These are phyloP conservation scores for Hybos culiciformis DNA, from an alignment of 2,888 invertebrate genomes.

Conservation along the genomic window DNA sequence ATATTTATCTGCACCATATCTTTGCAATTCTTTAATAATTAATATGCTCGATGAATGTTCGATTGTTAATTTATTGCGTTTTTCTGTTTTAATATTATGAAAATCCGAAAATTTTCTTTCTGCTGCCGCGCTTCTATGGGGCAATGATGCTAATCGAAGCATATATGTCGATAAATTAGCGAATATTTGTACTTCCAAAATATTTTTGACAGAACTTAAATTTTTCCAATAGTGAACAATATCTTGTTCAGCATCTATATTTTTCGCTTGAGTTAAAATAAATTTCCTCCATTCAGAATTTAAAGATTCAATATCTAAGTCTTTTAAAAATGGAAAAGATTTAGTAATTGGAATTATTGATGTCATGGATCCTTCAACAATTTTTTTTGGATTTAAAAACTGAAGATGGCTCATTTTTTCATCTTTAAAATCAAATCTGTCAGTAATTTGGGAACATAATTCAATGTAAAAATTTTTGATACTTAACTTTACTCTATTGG, in stretches of 20 bases:
- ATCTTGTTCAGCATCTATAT: background rate
- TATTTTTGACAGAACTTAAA: background rate
- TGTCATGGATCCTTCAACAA: background rate
- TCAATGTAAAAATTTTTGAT: too few relatives aligned
- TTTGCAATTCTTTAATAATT: too few relatives aligned
- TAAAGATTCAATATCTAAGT: constrained; percentile 1
- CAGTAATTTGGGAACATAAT: too few relatives aligned
- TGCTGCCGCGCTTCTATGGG: constrained; percentile 7
- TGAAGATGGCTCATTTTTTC: constrained; percentile 3
- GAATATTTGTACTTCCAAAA: constrained; percentile 5
- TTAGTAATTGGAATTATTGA: constrained; percentile 4
- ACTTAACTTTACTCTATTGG: too few relatives aligned
- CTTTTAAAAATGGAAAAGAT: constrained; percentile 1
- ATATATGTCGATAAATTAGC: constrained; percentile 2
- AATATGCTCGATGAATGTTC: too few relatives aligned
- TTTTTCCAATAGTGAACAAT: constrained; percentile 1
- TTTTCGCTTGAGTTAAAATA: constrained; percentile 1
- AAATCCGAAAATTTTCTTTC: constrained; percentile 7
- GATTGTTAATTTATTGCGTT: too few relatives aligned
- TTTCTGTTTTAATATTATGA: constrained; percentile 3
- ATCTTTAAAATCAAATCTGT: too few relatives aligned
- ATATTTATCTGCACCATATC: too few relatives aligned
- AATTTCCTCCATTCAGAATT: constrained; percentile 6
- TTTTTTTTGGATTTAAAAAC: constrained; percentile 2
- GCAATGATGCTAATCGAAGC: constrained; percentile 4